Evolutionary conservation across 2,113 vertebrate species (phyloP), one percentile per base, ranked within the genome.

Genomic region (Lichenostomus cassidix): DNA sequence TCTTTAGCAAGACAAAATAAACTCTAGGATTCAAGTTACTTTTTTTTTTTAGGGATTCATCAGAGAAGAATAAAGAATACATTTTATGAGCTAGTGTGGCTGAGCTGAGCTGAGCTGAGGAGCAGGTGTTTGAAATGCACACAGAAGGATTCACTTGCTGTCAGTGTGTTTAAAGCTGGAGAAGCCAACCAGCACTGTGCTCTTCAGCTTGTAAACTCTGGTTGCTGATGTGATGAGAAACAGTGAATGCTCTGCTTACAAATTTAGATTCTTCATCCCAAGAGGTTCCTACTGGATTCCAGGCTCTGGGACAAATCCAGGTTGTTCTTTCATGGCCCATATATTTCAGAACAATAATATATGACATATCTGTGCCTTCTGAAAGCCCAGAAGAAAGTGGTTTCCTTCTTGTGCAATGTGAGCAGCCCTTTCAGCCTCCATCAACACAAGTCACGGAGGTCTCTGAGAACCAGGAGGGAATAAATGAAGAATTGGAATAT

Each of bases 221-320:
- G 12, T 46, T 92, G 55, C 49, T 58, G 50, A 71, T 94, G 63
- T 84, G 93, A 91, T 81, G 95, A 89, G 87, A 96, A 96, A 89
- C 74, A 91, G 69, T 16, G 28, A 89, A 83, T 73, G 53, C 76
- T 95, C 74, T 93, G 50, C 76, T 95, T 95, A 94, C 37, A 95
- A 78, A 90, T 93, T 86, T 83, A 92, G 67, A 80, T 6, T 64
- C 12, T 68, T 88, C 74, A 93, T 84, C 79, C 69, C 79, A 96
- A 91, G 89, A 95, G 69, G 68, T 74, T 91, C 59, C 47, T 73
- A 74, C 42, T 59, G 63, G 82, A 89, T 95, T 58, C 39, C 84
- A 76, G 75, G 56, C 55, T 84, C 67, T 46, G 68, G 16, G 37
- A 80, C 20, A 85, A 95, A 96, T 50, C 55, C 69, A 74, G 44